Evolutionary conservation across 2,888 invertebrate species (phyloP).

Genomic region (Alloscopus bannaensis): DNA sequence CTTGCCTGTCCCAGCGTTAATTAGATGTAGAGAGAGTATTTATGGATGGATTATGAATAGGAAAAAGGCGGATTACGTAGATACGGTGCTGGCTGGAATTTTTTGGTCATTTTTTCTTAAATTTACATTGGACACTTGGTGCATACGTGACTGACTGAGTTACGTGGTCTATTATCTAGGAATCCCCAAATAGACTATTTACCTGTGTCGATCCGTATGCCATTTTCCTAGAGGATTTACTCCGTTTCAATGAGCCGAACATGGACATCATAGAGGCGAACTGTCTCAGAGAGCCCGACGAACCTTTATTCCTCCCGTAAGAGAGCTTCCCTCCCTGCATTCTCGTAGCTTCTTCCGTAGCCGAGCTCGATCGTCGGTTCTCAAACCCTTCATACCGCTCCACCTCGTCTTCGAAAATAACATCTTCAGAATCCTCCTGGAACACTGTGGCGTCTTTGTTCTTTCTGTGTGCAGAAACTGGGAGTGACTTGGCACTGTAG

Average conservation of each 20-base stretch:
- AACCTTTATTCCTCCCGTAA: slow-evolving; percentile 13
- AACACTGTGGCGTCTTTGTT: slow-evolving; percentile 38
- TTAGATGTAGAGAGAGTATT: no score
- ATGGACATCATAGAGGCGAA: slow-evolving; percentile 63
- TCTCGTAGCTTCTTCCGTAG: slow-evolving; percentile 1
- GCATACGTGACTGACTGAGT: neutral
- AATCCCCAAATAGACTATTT: no score
- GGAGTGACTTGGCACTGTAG: slow-evolving; percentile 2
- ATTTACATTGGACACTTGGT: neutral
- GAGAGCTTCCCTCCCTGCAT: slow-evolving; percentile 11
- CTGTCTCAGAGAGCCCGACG: slow-evolving; percentile 36
- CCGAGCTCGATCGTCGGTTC: slow-evolving; percentile 45
- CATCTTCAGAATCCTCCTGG: slow-evolving; percentile 35
- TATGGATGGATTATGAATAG: no score
- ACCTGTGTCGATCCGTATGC: slow-evolving; percentile 64
- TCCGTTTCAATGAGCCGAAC: slow-evolving; percentile 60
- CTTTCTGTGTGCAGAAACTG: neutral
- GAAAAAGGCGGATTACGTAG: no score
- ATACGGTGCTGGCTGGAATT: no score
- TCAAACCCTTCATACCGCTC: slow-evolving; percentile 33
- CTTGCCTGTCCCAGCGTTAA: no score
- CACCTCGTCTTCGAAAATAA: slow-evolving; percentile 42
- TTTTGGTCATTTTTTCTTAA: neutral
- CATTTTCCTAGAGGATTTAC: slow-evolving; percentile 57
- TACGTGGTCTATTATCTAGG: neutral